Conservation (phyloP, 2,797 vertebrate genomes). For the Anisognathus igniventris region DNA sequence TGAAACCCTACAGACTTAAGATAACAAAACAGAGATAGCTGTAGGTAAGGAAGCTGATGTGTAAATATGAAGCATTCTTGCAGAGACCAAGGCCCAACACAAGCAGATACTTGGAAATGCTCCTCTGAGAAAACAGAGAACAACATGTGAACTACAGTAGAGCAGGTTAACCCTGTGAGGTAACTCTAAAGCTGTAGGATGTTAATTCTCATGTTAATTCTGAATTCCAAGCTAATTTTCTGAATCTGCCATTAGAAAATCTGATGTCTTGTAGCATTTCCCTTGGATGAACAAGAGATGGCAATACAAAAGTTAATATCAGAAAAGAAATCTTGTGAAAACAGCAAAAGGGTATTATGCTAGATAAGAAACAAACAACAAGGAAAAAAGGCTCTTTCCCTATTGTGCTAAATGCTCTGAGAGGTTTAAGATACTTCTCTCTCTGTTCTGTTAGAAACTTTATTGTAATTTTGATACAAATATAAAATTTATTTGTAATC, state of each 20-base stretch:
- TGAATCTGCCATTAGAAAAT: neutral
- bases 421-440: neutral
- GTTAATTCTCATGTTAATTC: neutral
- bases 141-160: neutral
- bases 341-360: neutral
- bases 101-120: neutral
- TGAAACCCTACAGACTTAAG: neutral
- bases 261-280: neutral
- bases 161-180: neutral
- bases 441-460: neutral
- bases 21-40: neutral
- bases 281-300: neutral
- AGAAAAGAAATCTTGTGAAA: neutral
- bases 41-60: neutral
- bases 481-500: neutral
- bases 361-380: neutral
- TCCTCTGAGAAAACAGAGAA: neutral
- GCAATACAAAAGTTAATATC: neutral
- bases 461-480: neutral
- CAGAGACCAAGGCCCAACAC: neutral
- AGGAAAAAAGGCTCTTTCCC: neutral
- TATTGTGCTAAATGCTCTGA: neutral
- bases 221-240: neutral
- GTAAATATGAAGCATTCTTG: neutral
- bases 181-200: neutral